A percentile compares a stretch with the other conserved stretches of the same genome.
Evolutionary conservation across 2,888 invertebrate species (phyloP).

Genomic region (Tryphoninae sp.): DNA sequence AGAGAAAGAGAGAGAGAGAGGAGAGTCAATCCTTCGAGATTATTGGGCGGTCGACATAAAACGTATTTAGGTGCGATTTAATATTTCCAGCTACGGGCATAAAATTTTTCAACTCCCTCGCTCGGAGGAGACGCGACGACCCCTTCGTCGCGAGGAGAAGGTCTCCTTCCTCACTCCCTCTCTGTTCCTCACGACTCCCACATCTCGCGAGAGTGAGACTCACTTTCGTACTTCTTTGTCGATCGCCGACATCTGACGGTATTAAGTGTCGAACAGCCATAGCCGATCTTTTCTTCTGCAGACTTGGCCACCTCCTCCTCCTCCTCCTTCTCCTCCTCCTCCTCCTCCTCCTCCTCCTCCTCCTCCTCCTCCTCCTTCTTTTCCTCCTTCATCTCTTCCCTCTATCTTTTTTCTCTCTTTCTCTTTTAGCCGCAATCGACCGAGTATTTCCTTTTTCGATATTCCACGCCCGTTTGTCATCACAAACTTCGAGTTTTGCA

Average conservation of each 20-base stretch:
- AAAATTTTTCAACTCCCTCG: slow-evolving; percentile 75
- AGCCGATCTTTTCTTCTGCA: slow-evolving; percentile 9
- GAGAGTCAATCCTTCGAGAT: slow-evolving; percentile 70
- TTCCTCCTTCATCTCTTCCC: neutral
- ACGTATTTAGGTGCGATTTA: slow-evolving; percentile 81
- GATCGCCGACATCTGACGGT: slow-evolving; percentile 66
- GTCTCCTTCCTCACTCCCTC: slow-evolving; percentile 39
- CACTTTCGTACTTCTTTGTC: slow-evolving; percentile 58
- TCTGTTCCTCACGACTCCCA: slow-evolving; percentile 60
- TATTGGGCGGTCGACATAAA: slow-evolving; percentile 79
- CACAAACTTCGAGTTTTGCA: neutral
- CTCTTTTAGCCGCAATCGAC: slow-evolving; percentile 8
- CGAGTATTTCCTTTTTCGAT: slow-evolving; percentile 17
- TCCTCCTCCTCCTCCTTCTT: neutral
- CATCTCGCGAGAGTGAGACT: slow-evolving; percentile 39
- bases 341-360: neutral
- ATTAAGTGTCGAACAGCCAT: slow-evolving; percentile 43
- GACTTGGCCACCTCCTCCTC: slow-evolving; percentile 1
- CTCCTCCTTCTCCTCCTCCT: neutral
- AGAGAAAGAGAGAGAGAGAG: slow-evolving; percentile 33
- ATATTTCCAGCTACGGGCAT: slow-evolving; percentile 81
- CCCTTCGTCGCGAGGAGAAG: slow-evolving; percentile 51
- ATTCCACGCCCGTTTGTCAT: slow-evolving; percentile 35
- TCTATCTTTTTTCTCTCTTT: slow-evolving; percentile 6
- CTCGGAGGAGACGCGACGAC: slow-evolving; percentile 59